Evolutionary conservation across 92 coral and sea anemone species (phyloP), one percentile per base, ranked within the genome.

Genomic region (Epizoanthus fatuus): DNA sequence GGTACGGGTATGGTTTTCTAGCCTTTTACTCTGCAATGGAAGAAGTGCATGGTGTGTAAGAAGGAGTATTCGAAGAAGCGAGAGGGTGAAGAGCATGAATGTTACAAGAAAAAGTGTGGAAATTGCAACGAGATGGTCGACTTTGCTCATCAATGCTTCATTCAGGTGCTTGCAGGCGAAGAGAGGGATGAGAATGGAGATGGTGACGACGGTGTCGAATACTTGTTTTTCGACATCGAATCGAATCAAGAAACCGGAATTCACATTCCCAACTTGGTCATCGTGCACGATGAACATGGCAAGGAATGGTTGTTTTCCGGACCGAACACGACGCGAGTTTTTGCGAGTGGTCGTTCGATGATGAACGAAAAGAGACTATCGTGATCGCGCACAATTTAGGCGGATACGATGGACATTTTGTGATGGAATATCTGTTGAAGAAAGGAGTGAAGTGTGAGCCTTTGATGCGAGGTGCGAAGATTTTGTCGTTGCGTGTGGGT

Each of bases 391-490:
- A 42, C 47, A 42, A 42, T 4, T 42, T 42, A 0, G 47, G 47
- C 1, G 7, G 47, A 0, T 42, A 42, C 7, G 47, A 42, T 6
- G 47, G 47, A 0, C 5, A 4, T 4, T 42, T 42, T 2, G 7
- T 77, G 2, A 32, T 77, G 63, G 68, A 58, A 29, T 58, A 78
- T 19, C 6, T 78, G 35, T 52, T 47, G 22, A 19, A 63, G 17
- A 4, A 42, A 0, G 47, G 47, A 0, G 47, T 42, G 0, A 42
- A 42, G 6, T 42, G 47, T 0, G 47, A 42, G 12, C 54, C 51
- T 0, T 63, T 80, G 3, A 65, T 62, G 59, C 62, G 85, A 0
- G 74, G 85, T 80, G 73, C 73, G 0, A 80, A 80, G 17, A 15
- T 80, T 37, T 60, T 80, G 3, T 17, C 59, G 0, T 19, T 80